phyloP scores from a whole-genome alignment of 2,113 vertebrate genomes.

The Pungitius pungitius region DNA sequence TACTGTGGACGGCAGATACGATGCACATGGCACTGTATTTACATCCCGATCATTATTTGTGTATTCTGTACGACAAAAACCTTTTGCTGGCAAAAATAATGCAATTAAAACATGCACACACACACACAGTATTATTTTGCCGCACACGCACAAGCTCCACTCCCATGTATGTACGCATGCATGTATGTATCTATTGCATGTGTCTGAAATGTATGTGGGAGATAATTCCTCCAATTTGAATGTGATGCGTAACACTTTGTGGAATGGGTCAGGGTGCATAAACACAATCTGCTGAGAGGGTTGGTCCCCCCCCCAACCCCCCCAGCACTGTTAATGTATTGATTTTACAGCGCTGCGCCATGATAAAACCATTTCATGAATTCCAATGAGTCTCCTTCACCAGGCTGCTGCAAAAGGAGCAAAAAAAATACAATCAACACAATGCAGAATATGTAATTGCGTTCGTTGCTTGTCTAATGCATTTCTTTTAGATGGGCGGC shows the following conservation, averaged over 20 bases:
- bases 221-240: constrained; percentile 72
- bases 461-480: constrained; percentile 65
- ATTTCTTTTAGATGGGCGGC: constrained; percentile 53
- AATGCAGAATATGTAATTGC: constrained; percentile 56
- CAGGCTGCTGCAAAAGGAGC: constrained; percentile 55
- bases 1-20: constrained; percentile 4
- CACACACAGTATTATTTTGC: not conserved
- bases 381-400: constrained; percentile 75
- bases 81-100: not conserved
- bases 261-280: constrained; percentile 69
- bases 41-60: constrained; percentile 19
- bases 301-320: constrained; percentile 39
- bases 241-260: constrained; percentile 63
- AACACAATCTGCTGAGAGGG: constrained; percentile 72
- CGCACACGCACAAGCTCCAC: not conserved
- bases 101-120: not conserved
- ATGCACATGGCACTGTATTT: not conserved
- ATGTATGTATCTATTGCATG: constrained; percentile 39
- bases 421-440: constrained; percentile 69
- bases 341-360: constrained; percentile 64
- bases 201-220: constrained; percentile 47
- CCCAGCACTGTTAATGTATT: constrained; percentile 69
- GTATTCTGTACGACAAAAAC: constrained; percentile 5
- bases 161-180: constrained; percentile 4
- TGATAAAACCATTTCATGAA: constrained; percentile 79